These are phyloP conservation scores for Ahaetulla prasina DNA, from an alignment of 2,113 vertebrate genomes.

Conservation along the genomic window DNA sequence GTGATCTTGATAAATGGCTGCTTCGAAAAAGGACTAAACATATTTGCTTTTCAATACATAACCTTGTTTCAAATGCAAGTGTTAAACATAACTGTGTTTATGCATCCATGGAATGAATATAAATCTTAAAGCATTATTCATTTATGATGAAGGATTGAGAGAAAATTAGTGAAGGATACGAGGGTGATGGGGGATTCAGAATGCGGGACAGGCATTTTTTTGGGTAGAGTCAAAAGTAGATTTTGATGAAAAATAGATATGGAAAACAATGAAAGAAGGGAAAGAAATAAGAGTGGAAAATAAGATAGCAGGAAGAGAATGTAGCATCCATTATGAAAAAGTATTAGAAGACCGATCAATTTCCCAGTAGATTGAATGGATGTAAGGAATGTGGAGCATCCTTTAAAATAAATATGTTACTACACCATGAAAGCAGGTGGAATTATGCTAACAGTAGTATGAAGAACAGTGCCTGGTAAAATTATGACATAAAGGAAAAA, in stretches of 20 bases:
- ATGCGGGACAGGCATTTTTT: not conserved
- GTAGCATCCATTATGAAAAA: not conserved
- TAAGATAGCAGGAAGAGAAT: not conserved
- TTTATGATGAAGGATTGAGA: not conserved
- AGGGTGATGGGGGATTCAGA: not conserved
- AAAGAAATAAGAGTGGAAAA: not conserved
- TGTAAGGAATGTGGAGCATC: not conserved
- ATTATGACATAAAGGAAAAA: not conserved
- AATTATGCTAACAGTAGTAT: not conserved
- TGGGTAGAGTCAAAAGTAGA: not conserved
- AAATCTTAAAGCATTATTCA: not conserved
- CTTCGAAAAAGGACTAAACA: not conserved
- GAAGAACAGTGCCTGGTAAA: not conserved
- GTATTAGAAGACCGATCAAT: not conserved
- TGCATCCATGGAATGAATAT: not conserved
- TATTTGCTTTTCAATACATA: not conserved
- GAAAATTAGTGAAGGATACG: not conserved
- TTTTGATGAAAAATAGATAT: not conserved
- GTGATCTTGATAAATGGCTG: not conserved
- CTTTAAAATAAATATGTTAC: not conserved
- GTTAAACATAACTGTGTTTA: not conserved
- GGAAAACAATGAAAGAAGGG: not conserved
- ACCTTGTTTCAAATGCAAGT: not conserved
- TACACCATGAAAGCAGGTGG: not conserved
- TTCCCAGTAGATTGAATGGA: not conserved